Evolutionary conservation across 2,113 vertebrate species (phyloP).

Genomic region (Strigops habroptila): DNA sequence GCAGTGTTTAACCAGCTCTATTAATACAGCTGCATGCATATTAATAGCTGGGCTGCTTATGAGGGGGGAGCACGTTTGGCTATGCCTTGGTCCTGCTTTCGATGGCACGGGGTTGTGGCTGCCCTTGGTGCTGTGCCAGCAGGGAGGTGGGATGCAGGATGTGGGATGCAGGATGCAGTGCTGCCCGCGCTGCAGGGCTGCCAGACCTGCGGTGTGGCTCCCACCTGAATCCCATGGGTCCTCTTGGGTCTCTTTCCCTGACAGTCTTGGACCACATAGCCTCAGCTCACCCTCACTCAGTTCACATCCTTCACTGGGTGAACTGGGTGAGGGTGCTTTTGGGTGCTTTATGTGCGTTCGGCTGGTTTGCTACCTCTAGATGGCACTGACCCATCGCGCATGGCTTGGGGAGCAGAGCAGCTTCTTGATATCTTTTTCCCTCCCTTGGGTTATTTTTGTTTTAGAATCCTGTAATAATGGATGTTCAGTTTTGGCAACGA

Average conservation of each 20-base stretch:
- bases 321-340: not conserved
- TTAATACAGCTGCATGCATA: not conserved
- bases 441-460: slow-evolving; percentile 47
- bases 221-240: accelerated
- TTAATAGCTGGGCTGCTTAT: not conserved
- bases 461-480: slow-evolving; percentile 54
- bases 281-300: no score
- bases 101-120: accelerated
- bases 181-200: not conserved
- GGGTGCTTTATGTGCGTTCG: not conserved
- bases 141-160: not conserved
- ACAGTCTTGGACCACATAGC: accelerated
- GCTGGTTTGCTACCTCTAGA: slow-evolving; percentile 44
- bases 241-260: not conserved
- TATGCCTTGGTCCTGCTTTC: accelerated
- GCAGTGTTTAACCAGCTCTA: not conserved
- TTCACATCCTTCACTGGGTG: not conserved
- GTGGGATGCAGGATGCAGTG: not conserved
- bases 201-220: accelerated
- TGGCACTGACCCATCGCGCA: slow-evolving; percentile 56
- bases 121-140: not conserved
- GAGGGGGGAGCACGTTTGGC: accelerated
- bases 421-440: not conserved
- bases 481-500: slow-evolving; percentile 19
- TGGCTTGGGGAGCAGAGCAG: not conserved